Evolutionary conservation across 1,140 invertebrate species (phyloP), one percentile per base, ranked within the genome.

Genomic region (Drosophila tani): DNA sequence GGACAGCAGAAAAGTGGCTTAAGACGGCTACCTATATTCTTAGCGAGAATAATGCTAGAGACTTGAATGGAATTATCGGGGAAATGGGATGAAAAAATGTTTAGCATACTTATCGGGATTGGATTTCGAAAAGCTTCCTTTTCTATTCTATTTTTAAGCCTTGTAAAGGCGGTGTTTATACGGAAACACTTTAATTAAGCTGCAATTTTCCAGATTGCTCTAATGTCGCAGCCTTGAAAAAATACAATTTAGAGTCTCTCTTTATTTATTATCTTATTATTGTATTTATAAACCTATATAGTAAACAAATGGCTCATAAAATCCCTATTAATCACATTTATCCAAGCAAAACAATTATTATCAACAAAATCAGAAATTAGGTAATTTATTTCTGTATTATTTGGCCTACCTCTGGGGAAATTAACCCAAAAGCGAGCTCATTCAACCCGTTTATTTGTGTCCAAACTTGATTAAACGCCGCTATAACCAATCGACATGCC

Each of bases 1-100:
- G 43, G 58, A 45, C 46, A 49, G 57, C 56, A 67, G 47, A 38
- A 82, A 86, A 86, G 69, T 74, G 68, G 76, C 71, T 82, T 77
- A 80, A 66, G 35, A 67, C 38, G 47, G 49, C 17, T 64, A 68
- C 60, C 46, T 41, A 40, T 29, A 11, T n/a, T 5, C 29, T 32
- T 11, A 66, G 15, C 7, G 11, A 14, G 12, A 12, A 4, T 17
- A 24, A n/a, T 29, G 32, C n/a, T 43, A 21, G 43, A n/a, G 19
- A 40, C 12, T 27, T 15, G 35, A 47, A 5, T 38, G 4, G 49
- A n/a, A 47, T 50, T 68, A 5, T 15, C 24, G 0, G 3, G 15
- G 1, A 27, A 15, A 17, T 11, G 19, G 38, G 24, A n/a, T 6
- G 17, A 19, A 47, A 40, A 27, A 17, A 24, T 15, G 3, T 21